Evolutionary conservation across 2,797 vertebrate genomes (phyloP).

Genomic region (Danio aesculapii): DNA sequence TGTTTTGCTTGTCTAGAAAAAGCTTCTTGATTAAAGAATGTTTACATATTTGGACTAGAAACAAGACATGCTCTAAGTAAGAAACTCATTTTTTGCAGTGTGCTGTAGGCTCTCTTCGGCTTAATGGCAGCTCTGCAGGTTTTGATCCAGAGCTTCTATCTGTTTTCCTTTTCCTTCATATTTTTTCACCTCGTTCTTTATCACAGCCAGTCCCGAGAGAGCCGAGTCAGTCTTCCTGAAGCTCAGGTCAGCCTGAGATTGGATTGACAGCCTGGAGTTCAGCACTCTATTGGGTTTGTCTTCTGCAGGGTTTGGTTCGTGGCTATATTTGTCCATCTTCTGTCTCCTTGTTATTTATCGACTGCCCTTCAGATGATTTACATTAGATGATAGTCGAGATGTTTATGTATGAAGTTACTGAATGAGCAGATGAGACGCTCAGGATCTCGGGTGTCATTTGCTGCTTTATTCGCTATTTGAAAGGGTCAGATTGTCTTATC

Average conservation of each 20-base stretch:
- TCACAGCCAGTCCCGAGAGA: background rate
- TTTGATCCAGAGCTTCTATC: background rate
- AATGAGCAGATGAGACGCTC: background rate
- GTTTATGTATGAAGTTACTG: background rate
- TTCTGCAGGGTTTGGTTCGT: conserved; percentile 13
- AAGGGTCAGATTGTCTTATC: conserved; percentile 2
- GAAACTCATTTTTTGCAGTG: too few relatives aligned
- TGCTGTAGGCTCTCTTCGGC: background rate
- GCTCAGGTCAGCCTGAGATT: conserved; percentile 23
- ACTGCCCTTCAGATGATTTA: conserved; percentile 14
- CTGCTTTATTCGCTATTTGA: background rate
- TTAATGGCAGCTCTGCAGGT: background rate
- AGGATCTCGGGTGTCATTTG: background rate
- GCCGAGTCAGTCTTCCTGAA: background rate
- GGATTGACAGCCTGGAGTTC: conserved; percentile 11
- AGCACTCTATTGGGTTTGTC: conserved; percentile 5
- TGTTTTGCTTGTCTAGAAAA: too few relatives aligned
- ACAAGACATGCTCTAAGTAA: too few relatives aligned
- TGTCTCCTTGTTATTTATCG: conserved; percentile 28
- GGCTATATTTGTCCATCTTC: conserved; percentile 11
- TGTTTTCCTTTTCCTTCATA: conserved; percentile 14
- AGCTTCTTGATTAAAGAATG: too few relatives aligned
- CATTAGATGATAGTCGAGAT: conserved; percentile 3
- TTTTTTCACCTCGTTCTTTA: background rate
- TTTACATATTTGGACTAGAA: too few relatives aligned